Base-by-base conservation (phyloP, 2,888 invertebrate species). In the Incurvaria masculella region DNA sequence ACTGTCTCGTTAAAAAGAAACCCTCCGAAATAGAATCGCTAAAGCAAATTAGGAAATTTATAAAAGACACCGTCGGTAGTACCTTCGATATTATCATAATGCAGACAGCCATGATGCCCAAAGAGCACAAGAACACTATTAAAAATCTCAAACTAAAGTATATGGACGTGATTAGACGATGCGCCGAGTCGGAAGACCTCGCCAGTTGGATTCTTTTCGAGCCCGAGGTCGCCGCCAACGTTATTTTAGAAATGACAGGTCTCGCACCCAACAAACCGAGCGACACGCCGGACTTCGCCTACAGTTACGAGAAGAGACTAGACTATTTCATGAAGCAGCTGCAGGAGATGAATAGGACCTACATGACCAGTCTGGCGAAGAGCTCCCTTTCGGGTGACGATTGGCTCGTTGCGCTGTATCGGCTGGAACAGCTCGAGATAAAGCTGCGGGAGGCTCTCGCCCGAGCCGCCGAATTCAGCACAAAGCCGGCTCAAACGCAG, bases 361-460 rank as follows among this genome's bases (percentile, higher is more conserved):
- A 72, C 46, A 70, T 78, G 65, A 62, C 65, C n/a, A 66, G 66
- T 0, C 55, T 79, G 14, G 72, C 76, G 1, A 74, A 70, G 51
- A 65, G 66, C 14, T 61, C 58, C 0, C 48, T 76, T 0, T 64
- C 68, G 0, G 72, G 71, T 0, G 74, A 76, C 49, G 76, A 79
- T 16, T 79, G 78, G 79, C 44, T 79, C 1, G 68, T 75, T 0
- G 66, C 74, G 61, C 42, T 79, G 4, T 74, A 70, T 33, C 66
- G 64, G 39, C 39, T 78, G 27, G 76, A 79, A 50, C 65, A 71
- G 27, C 55, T 68, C 0, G 76, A 76, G 17, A 60, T 57, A 0
- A 70, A 64, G 40, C 49, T 78, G 2, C 71, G 64, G 49, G 69
- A 68, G 0, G 61, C 66, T 0, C 65, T 73, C n/a, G 50, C 58